Conservation (phyloP, 2,888 invertebrate genomes). For the Belgica antarctica region DNA sequence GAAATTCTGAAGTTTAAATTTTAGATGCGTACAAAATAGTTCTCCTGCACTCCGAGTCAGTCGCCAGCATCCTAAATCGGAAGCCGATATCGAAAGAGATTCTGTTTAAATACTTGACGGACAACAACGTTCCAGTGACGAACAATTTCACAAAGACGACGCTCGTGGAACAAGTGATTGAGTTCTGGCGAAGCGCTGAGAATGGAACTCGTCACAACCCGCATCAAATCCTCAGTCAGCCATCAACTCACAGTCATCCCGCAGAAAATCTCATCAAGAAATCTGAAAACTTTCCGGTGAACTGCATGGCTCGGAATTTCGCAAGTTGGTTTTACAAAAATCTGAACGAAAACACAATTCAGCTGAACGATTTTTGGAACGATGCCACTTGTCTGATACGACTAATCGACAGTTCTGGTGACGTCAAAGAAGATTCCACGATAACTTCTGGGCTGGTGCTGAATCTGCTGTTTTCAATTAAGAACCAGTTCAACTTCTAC, state of each 20-base stretch:
- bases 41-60: slow-evolving; percentile 56
- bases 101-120: slow-evolving; percentile 58
- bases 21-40: slow-evolving; percentile 59
- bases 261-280: slow-evolving; percentile 36
- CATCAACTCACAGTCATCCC: not conserved
- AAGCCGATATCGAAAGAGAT: slow-evolving; percentile 58
- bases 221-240: not conserved
- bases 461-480: slow-evolving; percentile 52
- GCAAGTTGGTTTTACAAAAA: slow-evolving; percentile 60
- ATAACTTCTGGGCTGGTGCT: slow-evolving; percentile 51
- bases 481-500: slow-evolving; percentile 55
- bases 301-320: slow-evolving; percentile 59
- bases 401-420: slow-evolving; percentile 47
- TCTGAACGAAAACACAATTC: slow-evolving; percentile 54
- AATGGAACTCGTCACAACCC: slow-evolving; percentile 20
- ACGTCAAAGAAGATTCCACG: slow-evolving; percentile 48
- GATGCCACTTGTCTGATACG: slow-evolving; percentile 56
- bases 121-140: slow-evolving; percentile 54
- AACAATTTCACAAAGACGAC: slow-evolving; percentile 58
- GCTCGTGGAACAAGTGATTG: slow-evolving; percentile 55
- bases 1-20: slow-evolving; percentile 45
- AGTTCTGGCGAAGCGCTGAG: slow-evolving; percentile 53
- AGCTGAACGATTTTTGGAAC: slow-evolving; percentile 59
- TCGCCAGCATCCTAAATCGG: slow-evolving; percentile 56
- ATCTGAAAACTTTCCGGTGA: slow-evolving; percentile 50